Evolutionary conservation across 2,797 vertebrate genomes (phyloP).

Genomic region (Tragopan temminckii): DNA sequence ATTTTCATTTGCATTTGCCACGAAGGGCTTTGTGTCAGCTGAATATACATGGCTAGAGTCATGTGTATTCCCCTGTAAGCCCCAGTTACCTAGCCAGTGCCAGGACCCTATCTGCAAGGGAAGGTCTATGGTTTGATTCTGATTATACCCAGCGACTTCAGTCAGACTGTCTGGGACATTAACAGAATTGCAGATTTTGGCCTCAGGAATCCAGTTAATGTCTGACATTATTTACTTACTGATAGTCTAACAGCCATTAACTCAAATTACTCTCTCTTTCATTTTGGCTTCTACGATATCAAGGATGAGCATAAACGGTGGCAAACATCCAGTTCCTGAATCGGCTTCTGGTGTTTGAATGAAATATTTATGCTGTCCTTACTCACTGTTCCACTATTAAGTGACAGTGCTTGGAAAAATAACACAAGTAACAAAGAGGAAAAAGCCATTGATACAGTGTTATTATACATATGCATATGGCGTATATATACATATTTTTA

Average conservation of each 20-base stretch:
- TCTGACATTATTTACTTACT: conserved; percentile 22
- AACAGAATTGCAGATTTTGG: conserved; percentile 3
- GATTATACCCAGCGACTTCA: neutral
- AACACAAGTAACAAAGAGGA: neutral
- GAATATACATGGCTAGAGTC: neutral
- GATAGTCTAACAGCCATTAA: neutral
- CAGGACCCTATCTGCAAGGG: neutral
- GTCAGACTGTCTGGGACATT: neutral
- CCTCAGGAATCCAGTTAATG: neutral
- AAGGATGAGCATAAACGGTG: neutral
- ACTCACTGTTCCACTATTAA: neutral
- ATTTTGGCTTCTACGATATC: neutral
- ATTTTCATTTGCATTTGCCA: neutral
- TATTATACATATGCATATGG: neutral
- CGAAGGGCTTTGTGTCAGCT: neutral
- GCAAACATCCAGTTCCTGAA: neutral
- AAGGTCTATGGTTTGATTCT: neutral
- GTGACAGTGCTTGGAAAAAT: neutral
- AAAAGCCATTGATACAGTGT: neutral
- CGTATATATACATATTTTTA: neutral
- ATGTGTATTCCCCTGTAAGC: neutral
- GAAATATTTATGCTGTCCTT: neutral
- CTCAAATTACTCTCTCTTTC: neutral
- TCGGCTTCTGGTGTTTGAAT: neutral
- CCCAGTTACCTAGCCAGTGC: neutral